A percentile compares a stretch with the other conserved stretches of the same genome.
These are phyloP conservation scores for Parapristionchus giblindavisi DNA, from an alignment of 2,888 invertebrate species.

Conservation along the genomic window DNA sequence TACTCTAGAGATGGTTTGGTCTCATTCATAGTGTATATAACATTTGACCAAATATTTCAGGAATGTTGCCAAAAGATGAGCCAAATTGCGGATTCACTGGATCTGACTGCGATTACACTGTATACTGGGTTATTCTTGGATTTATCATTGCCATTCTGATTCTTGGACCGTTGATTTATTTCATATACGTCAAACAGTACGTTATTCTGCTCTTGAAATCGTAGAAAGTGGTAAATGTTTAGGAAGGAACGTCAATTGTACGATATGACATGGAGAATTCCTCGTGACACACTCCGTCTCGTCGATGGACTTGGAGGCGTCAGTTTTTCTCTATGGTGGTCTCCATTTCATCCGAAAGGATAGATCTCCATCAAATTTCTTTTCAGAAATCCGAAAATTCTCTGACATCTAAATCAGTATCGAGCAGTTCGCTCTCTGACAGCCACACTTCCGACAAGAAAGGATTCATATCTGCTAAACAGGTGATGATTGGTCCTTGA, in stretches of 20 bases:
- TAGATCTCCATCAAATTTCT: too few species aligned
- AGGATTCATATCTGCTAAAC: constrained; percentile 60
- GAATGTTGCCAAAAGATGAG: constrained; percentile 56
- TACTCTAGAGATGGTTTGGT: constrained; percentile 39
- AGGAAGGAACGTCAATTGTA: constrained; percentile 64
- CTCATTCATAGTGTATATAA: neutral
- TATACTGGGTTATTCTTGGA: constrained; percentile 53
- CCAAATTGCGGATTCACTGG: constrained; percentile 64
- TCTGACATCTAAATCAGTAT: constrained; percentile 56
- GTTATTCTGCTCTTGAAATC: too few species aligned
- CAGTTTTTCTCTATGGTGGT: too few species aligned
- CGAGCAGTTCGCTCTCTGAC: constrained; percentile 58
- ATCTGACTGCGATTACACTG: constrained; percentile 62
- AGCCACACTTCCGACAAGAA: constrained; percentile 57
- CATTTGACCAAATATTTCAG: neutral
- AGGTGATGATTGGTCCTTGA: constrained; percentile 32
- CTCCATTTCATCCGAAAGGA: too few species aligned
- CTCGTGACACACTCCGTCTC: constrained; percentile 56
- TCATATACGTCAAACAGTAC: constrained; percentile 66
- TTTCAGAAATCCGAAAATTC: constrained; percentile 54
- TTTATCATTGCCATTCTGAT: constrained; percentile 52
- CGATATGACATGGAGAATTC: constrained; percentile 68
- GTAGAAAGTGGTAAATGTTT: too few species aligned
- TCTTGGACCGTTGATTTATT: constrained; percentile 58
- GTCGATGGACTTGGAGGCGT: neutral